phyloP scores from a whole-genome alignment of 2,113 vertebrate genomes.

The Orthonyx spaldingii region DNA sequence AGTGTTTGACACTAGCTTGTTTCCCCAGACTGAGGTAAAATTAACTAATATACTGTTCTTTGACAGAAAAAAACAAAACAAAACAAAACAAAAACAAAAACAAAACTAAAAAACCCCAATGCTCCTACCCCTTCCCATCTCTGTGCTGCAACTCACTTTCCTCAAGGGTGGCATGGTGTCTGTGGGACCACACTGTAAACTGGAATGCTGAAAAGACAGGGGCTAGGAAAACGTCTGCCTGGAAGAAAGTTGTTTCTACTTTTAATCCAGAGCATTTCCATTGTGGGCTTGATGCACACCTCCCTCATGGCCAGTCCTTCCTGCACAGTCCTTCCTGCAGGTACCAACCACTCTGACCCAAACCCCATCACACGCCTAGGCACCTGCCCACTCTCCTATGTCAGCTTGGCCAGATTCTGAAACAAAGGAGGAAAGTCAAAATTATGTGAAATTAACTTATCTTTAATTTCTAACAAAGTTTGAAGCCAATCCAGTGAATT shows the following conservation, averaged over 20 bases:
- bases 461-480: not conserved
- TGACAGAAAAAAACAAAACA: not conserved
- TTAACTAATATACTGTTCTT: not conserved
- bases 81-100: not conserved
- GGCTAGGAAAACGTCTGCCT: not conserved
- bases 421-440: not conserved
- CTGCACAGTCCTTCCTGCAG: not conserved
- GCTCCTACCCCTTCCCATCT: not conserved
- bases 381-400: not conserved
- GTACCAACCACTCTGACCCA: not conserved
- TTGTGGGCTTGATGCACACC: not conserved
- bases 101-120: not conserved
- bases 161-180: not conserved
- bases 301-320: too few relatives aligned
- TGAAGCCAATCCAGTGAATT: not conserved
- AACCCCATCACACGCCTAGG: not conserved
- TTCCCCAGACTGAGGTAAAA: not conserved
- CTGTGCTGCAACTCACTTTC: not conserved
- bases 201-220: not conserved
- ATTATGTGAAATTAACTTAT: not conserved
- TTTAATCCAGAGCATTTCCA: not conserved
- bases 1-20: not conserved
- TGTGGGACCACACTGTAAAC: not conserved
- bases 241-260: not conserved
- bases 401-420: not conserved